Evolutionary conservation across 2,113 vertebrate species (phyloP).

Genomic region (Lynx canadensis): DNA sequence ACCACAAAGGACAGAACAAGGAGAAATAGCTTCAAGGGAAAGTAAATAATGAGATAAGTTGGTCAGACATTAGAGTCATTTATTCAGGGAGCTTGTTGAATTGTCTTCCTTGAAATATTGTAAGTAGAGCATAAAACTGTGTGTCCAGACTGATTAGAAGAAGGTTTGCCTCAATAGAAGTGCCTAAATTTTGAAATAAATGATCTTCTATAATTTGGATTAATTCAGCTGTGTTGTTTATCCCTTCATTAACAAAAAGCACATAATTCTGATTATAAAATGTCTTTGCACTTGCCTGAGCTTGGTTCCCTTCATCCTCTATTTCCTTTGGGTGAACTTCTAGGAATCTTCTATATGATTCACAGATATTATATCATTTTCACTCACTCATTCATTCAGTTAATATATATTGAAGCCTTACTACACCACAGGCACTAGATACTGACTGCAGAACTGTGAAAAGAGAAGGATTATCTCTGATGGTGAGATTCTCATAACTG

Average conservation of each 20-base stretch:
- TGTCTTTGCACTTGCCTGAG: not conserved
- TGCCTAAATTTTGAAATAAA: slow-evolving; percentile 41
- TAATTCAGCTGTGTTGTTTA: not conserved
- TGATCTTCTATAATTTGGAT: slow-evolving; percentile 35
- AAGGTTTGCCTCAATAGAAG: not conserved
- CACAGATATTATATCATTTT: not conserved
- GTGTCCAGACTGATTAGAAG: not conserved
- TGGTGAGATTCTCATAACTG: not conserved
- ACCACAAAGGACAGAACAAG: slow-evolving; percentile 64
- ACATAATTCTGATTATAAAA: not conserved
- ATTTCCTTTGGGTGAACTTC: not conserved
- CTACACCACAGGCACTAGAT: not conserved
- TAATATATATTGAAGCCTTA: not conserved
- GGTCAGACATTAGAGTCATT: slow-evolving; percentile 64
- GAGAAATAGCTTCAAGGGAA: slow-evolving; percentile 69
- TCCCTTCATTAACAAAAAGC: not conserved
- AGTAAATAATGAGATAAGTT: slow-evolving; percentile 64
- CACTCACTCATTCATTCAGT: not conserved
- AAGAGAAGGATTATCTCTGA: not conserved
- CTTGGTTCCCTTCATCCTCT: not conserved
- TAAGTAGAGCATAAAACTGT: slow-evolving; percentile 50
- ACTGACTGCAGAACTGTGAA: not conserved
- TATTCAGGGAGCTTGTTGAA: slow-evolving; percentile 60
- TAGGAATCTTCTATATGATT: not conserved
- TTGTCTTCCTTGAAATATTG: slow-evolving; percentile 58